Evolutionary conservation across 2,888 invertebrate genomes (phyloP), one percentile per base, ranked within the genome.

Genomic region (Liodrosophila aerea): DNA sequence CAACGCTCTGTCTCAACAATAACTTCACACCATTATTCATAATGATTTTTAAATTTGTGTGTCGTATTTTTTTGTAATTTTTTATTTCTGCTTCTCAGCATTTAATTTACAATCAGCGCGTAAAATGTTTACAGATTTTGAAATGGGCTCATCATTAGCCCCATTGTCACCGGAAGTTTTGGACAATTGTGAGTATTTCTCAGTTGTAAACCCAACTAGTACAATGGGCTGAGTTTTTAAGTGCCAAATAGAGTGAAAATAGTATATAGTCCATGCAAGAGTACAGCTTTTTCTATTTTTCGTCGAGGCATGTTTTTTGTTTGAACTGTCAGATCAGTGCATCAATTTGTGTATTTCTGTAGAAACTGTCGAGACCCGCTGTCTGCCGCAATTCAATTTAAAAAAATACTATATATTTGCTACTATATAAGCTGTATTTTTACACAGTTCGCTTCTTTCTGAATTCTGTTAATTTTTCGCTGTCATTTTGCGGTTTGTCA

Each of bases 71-170:
- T n/a, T n/a, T n/a, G 22, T 22, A 22, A 22, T 22, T 22, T 22
- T 2, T 22, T 22, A 22, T 22, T 13, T 47, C 44, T 43, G 37
- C 30, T 22, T 56, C 52, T 30, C 49, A 46, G 60, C 65, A 65
- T 65, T 71, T 69, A 71, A 71, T 71, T 69, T 57, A 53, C 65
- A 57, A 69, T 69, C 69, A 71, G 57, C 33, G 49, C 30, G 2
- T 22, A 22, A 37, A 56, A 33, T 51, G 36, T 56, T 12, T 5
- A 16, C 7, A 15, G 45, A 12, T 4, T 8, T 45, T 45, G 8
- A 4, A 9, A 5, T 16, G 12, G 4, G 22, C 36, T 37, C 51
- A 37, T 57, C 54, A 60, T 69, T 71, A 69, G 66, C 50, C 36
- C 8, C 50, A 11, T 53, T 69, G 69, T 60, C 52, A 15, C 60